Conservation (phyloP, 2,888 invertebrate genomes). For the Agriopis leucophaearia region DNA sequence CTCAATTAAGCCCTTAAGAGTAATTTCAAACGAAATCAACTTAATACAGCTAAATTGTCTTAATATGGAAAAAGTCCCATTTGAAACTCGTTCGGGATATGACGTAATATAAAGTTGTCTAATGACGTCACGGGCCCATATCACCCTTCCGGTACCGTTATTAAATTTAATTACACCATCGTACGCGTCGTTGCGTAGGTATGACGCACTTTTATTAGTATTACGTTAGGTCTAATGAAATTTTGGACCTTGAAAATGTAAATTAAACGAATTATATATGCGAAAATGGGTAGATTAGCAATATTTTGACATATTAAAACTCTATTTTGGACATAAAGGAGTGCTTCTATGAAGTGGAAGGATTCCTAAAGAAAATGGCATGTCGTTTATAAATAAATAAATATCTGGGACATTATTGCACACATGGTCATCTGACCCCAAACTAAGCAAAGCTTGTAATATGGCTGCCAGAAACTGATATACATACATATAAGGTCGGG, state of each 20-base stretch:
- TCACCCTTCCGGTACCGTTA: constrained; percentile 27
- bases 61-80: constrained; percentile 5
- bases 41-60: constrained; percentile 7
- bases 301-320: background rate
- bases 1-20: background rate
- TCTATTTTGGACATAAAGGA: too few relatives aligned
- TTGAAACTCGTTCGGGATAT: constrained; percentile 33
- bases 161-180: constrained; percentile 50
- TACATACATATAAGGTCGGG: too few relatives aligned
- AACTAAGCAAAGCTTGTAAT: too few relatives aligned
- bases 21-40: constrained; percentile 7
- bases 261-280: background rate
- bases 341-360: too few relatives aligned
- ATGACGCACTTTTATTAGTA: constrained; percentile 27
- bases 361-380: too few relatives aligned
- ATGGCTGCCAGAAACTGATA: too few relatives aligned
- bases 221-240: constrained; percentile 16
- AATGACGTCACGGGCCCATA: constrained; percentile 35
- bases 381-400: too few relatives aligned
- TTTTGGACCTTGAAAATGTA: constrained; percentile 16
- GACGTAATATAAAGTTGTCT: constrained; percentile 35
- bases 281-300: background rate
- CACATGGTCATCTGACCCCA: too few relatives aligned
- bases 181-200: constrained; percentile 29
- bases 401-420: too few relatives aligned